phyloP scores from a whole-genome alignment of 2,797 vertebrate species.

The Pterois miles region DNA sequence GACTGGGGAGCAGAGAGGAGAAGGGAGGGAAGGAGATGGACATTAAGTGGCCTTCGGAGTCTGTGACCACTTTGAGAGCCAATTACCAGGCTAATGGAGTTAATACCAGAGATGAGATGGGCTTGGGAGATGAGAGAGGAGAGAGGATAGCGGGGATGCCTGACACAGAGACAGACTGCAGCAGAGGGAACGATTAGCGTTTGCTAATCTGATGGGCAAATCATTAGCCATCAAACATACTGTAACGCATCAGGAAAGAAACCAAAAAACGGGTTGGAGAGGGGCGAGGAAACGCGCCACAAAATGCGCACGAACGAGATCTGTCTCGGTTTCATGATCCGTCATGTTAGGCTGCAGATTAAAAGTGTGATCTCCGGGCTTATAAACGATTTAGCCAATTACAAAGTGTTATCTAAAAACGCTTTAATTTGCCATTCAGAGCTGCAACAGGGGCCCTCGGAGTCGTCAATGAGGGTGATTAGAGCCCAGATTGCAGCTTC shows the following conservation, averaged over 20 bases:
- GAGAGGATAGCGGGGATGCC: conserved; percentile 42
- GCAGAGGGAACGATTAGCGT: conserved; percentile 66
- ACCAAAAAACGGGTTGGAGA: conserved; percentile 40
- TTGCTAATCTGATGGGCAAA: conserved; percentile 78
- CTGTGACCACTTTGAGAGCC: conserved; percentile 74
- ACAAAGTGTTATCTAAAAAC: conserved; percentile 81
- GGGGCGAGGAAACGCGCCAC: conserved; percentile 39
- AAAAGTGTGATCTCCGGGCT: conserved; percentile 77
- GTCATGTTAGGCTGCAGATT: conserved; percentile 77
- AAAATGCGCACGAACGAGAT: conserved; percentile 48
- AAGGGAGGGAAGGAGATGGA: conserved; percentile 68
- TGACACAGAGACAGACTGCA: conserved; percentile 72
- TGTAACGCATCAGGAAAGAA: conserved; percentile 47
- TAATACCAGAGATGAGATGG: conserved; percentile 82
- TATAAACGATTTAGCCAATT: conserved; percentile 84
- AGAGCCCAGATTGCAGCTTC: conserved; percentile 82
- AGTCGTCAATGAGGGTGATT: conserved; percentile 86
- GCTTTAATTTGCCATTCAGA: conserved; percentile 86
- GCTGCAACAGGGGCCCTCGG: conserved; percentile 79
- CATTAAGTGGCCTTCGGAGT: conserved; percentile 76
- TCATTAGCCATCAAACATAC: conserved; percentile 72
- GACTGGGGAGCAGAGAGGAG: conserved; percentile 66
- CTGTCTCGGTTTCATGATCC: conserved; percentile 69
- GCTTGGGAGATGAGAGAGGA: conserved; percentile 61
- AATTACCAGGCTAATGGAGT: conserved; percentile 85